Percentiles rank a stretch among this genome's conserved stretches.
phyloP scores from a whole-genome alignment of 1,140 invertebrate genomes.

The Cecropterus lyciades region DNA sequence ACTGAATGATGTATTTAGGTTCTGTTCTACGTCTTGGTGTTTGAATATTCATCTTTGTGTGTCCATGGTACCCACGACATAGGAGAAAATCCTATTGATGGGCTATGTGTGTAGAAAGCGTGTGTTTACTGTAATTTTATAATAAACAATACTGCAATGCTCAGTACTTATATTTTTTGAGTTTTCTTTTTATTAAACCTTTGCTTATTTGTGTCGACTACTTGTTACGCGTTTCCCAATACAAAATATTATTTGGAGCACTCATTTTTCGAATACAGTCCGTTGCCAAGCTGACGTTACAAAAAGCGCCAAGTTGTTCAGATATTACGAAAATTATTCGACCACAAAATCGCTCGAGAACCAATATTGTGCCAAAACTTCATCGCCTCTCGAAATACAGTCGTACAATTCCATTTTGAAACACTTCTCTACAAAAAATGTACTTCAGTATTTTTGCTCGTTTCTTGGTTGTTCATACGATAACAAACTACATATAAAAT shows the following conservation, averaged over 20 bases:
- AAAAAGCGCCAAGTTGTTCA: constrained; percentile 24
- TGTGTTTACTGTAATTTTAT: too few species aligned
- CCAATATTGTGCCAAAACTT: constrained; percentile 34
- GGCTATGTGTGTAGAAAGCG: too few species aligned
- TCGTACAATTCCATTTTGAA: constrained; percentile 20
- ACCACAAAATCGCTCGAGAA: constrained; percentile 33
- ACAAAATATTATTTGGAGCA: neutral
- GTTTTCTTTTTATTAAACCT: too few species aligned
- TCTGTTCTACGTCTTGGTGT: too few species aligned
- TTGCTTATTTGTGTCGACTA: neutral
- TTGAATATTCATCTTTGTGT: too few species aligned
- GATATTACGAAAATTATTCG: constrained; percentile 34
- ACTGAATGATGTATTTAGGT: too few species aligned
- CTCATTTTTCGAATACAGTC: constrained; percentile 21
- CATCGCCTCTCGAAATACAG: constrained; percentile 23
- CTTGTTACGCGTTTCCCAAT: constrained; percentile 1
- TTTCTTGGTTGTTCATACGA: neutral
- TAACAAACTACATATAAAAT: too few species aligned
- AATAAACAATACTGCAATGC: too few species aligned
- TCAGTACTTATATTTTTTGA: too few species aligned
- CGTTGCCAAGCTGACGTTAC: constrained; percentile 20
- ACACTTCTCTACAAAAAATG: neutral
- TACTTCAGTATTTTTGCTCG: neutral
- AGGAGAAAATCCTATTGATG: too few species aligned
- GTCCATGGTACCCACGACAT: too few species aligned